Base-by-base conservation (phyloP, 2,797 vertebrate genomes). In the Acanthurus leucopareius region DNA sequence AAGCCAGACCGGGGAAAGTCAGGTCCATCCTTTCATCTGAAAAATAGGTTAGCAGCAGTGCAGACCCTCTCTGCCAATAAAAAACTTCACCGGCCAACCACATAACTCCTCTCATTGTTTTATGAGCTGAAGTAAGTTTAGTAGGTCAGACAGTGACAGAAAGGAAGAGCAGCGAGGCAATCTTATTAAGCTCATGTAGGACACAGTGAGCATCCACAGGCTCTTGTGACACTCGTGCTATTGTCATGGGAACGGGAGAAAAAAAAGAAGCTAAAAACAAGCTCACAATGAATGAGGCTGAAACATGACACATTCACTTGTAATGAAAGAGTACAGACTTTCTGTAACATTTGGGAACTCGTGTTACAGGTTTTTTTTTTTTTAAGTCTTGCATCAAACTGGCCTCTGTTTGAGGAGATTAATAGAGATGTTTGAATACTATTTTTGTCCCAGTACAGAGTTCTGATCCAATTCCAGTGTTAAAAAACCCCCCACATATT, bases 121-220 rank as follows among this genome's bases (percentile, higher is more conserved):
- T n/a, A 80, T 61, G 59, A 60, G 72, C 15, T n/a, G 64, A 80
- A 69, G 73, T 72, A 54, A 28, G 54, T 71, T 71, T 22, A 72
- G 74, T 35, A 1, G 66, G 54, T 62, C 72, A 73, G 62, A 22
- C 49, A 20, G 14, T 1, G 17, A 17, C 3, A 51, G 40, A 62
- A 1, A 61, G 0, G n/a, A 65, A 51, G 44, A 63, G 44, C 32
- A 38, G 22, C 16, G 13, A 64, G 53, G 22, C 1, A 4, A 19
- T 47, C 75, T 73, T 45, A 19, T 65, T 52, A 10, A 52, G 4
- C 17, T 69, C 44, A 9, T 19, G n/a, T 28, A 17, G 59, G 70
- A 79, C 40, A 19, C 10, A 14, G 40, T 2, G n/a, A 53, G 38
- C 47, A 22, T 4, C 6, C 53, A 42, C n/a, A 13, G n/a, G 62